Evolutionary conservation across 2,888 invertebrate genomes (phyloP).

Genomic region (Amaurobius ferox): DNA sequence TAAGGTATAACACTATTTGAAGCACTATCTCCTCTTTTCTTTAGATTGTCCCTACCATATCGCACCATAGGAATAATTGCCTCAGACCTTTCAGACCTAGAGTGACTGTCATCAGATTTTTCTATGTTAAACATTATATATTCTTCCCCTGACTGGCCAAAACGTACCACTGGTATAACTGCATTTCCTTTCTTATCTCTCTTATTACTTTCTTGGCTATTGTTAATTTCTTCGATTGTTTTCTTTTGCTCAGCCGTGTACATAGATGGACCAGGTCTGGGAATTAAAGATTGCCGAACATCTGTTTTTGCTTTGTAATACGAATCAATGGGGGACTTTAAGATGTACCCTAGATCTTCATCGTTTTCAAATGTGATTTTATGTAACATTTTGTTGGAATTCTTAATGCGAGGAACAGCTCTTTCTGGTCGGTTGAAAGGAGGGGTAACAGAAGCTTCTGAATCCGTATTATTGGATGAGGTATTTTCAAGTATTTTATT

Average conservation of each 20-base stretch:
- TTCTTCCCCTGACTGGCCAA: not conserved
- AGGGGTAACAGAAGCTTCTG: too few relatives aligned
- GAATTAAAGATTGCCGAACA: constrained; percentile 1
- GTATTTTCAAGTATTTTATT: too few relatives aligned
- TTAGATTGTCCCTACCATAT: constrained; percentile 15
- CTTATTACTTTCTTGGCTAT: too few relatives aligned
- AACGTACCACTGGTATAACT: not conserved
- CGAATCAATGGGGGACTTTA: not conserved
- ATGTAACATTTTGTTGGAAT: too few relatives aligned
- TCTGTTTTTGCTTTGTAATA: not conserved
- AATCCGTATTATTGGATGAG: too few relatives aligned
- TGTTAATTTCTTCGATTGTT: not conserved
- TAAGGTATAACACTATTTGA: constrained; percentile 3
- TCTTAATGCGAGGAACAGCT: not conserved
- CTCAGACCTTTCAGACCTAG: not conserved
- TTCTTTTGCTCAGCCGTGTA: not conserved
- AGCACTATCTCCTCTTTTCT: not conserved
- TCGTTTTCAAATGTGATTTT: not conserved
- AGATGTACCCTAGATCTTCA: not conserved
- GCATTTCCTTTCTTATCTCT: not conserved
- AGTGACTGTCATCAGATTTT: not conserved
- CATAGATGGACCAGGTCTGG: constrained; percentile 23
- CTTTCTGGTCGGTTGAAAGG: not conserved
- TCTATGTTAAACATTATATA: too few relatives aligned
- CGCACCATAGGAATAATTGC: constrained; percentile 10